Conservation (phyloP, 2,797 vertebrate genomes). For the Enteromius mattozi region DNA sequence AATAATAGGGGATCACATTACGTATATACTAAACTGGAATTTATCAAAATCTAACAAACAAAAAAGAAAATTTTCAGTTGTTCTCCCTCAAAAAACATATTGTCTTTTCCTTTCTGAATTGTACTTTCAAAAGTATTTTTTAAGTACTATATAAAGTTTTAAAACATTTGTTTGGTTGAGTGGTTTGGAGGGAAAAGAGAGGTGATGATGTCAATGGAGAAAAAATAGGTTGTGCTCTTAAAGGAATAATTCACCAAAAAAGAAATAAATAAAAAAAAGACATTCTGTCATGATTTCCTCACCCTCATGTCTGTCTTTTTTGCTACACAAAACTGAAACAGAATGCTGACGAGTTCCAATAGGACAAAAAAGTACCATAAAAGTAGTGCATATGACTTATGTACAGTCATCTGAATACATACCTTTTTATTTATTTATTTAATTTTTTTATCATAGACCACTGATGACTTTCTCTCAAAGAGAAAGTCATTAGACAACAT, state of each 20-base stretch:
- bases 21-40: background rate
- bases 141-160: background rate
- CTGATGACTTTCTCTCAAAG: background rate
- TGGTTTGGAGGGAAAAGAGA: conserved; percentile 31
- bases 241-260: background rate
- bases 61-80: background rate
- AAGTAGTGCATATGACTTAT: background rate
- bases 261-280: background rate
- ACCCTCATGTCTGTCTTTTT: conserved; percentile 12
- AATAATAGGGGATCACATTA: background rate
- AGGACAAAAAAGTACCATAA: background rate
- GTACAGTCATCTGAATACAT: background rate
- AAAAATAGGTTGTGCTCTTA: conserved; percentile 20
- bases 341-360: background rate
- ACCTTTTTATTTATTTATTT: no score
- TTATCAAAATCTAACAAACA: background rate
- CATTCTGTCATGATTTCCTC: conserved; percentile 2
- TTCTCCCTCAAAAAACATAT: background rate
- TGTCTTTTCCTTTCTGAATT: background rate
- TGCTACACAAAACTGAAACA: background rate
- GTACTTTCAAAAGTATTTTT: background rate
- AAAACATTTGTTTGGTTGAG: conserved; percentile 14
- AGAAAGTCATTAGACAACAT: background rate
- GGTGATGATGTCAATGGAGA: conserved; percentile 38
- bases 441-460: background rate